Evolutionary conservation across 2,888 invertebrate species (phyloP), one percentile per base, ranked within the genome.

Genomic region (Drosophila rellima): DNA sequence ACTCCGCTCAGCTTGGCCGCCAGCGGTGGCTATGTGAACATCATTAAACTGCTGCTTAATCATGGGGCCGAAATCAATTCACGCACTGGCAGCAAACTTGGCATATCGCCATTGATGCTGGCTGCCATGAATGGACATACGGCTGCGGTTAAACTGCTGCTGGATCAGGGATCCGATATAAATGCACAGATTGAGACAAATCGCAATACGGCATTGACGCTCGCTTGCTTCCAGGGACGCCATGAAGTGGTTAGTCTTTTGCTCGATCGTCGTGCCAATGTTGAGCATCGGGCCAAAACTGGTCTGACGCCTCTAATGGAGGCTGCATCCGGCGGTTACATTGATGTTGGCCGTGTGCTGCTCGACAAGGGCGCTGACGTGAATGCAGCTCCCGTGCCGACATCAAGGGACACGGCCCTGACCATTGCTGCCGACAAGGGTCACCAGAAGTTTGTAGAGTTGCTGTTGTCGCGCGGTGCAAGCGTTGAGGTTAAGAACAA

Each of bases 371-470:
- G 98, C 2, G 99, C 99, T 3, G 99, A 99, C 93, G 99, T 99
- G 0, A 99, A 99, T 93, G 99, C 99, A 35, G 96, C 98, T 17
- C 99, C 99, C 29, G 99, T 99, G 73, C 99, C 99, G 17, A 98
- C 98, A 17, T 98, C 98, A 3, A 94, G 99, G 56, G 99, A 99
- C 93, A 99, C 99, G 6, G 99, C 99, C 20, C 95, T 99, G 54
- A 99, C 99, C 70, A 99, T 99, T 88, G 99, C 99, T 71, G 99
- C 99, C n/a, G 99, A 99, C 92, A 99, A 99, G 93, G 99, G 99
- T 0, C 99, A 99, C 93, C 96, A 96, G 90, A 96, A 98, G 92
- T 97, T 97, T 91, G 97, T 97, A 26, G 97, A 97, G 93, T 94
- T 97, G 54, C 93, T 97, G 74, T 93, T 97, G 74, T 95, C 95